Percentiles rank a stretch among this genome's conserved stretches.
Evolutionary conservation across 2,797 vertebrate genomes (phyloP).

Genomic region (Hoplostethus atlanticus): DNA sequence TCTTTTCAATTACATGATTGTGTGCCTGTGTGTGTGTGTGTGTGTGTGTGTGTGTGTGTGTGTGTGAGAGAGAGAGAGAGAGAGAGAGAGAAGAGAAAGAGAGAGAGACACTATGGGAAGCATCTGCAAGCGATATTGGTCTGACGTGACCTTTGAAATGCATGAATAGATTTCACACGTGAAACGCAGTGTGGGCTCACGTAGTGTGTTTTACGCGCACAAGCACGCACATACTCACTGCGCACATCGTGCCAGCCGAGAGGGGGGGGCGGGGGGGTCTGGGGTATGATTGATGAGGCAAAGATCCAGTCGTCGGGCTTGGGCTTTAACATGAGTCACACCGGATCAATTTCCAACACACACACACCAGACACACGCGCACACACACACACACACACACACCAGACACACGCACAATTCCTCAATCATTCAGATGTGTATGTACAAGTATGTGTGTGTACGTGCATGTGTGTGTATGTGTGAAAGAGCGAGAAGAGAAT

Average conservation of each 20-base stretch:
- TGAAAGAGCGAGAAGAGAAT: neutral
- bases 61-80: conserved; percentile 3
- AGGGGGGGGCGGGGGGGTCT: too few species aligned
- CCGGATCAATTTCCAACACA: conserved; percentile 62
- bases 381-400: conserved; percentile 22
- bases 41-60: too few species aligned
- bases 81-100: neutral
- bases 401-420: conserved; percentile 32
- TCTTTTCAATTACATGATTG: conserved; percentile 27
- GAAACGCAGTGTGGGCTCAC: conserved; percentile 55
- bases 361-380: neutral
- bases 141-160: conserved; percentile 78
- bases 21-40: neutral
- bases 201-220: conserved; percentile 18
- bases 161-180: conserved; percentile 58
- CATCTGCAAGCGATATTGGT: conserved; percentile 60
- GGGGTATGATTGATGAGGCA: conserved; percentile 76
- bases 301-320: conserved; percentile 61
- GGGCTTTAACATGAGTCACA: conserved; percentile 71
- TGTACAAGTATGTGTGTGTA: neutral
- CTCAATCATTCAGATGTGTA: neutral
- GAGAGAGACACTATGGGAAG: conserved; percentile 16
- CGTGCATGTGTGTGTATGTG: neutral
- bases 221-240: conserved; percentile 44
- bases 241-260: conserved; percentile 66